Evolutionary conservation across 1,140 invertebrate species (phyloP).

Genomic region (Apis mellifera): Amel_HAv3.1 CM009937.2:8559501-8560000

Average conservation of each 20-base stretch:
- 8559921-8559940: slow-evolving; percentile 12
- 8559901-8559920: not conserved
- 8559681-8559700: not conserved
- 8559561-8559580: too few species aligned
- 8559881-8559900: not conserved
- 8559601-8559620: too few species aligned
- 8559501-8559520: too few species aligned
- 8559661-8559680: too few species aligned
- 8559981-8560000: slow-evolving; percentile 42
- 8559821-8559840: not conserved
- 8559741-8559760: not conserved
- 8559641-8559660: too few species aligned
- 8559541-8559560: too few species aligned
- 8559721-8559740: not conserved
- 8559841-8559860: not conserved
- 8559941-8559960: slow-evolving; percentile 36
- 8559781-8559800: not conserved
- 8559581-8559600: too few species aligned
- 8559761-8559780: not conserved
- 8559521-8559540: too few species aligned
- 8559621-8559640: too few species aligned
- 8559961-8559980: slow-evolving; percentile 32
- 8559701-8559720: not conserved
- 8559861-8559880: slow-evolving; percentile 22
- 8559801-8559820: not conserved